A percentile compares a stretch with the other conserved stretches of the same genome.
phyloP scores from a whole-genome alignment of 1,140 invertebrate species.

The Hirudo medicinalis region DNA sequence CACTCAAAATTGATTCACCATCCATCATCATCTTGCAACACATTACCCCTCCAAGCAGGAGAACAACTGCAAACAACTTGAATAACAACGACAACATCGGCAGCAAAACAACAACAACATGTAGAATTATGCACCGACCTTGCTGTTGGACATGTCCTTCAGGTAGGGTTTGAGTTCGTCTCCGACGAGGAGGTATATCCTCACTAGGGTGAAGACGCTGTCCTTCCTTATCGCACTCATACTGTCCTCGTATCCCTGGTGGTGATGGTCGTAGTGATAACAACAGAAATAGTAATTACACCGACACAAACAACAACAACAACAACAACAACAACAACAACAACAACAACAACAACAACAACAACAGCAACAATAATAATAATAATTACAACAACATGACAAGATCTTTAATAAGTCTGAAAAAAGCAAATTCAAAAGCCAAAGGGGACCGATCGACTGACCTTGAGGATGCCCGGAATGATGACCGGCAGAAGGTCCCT shows the following conservation, averaged over 20 bases:
- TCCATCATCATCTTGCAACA: too few relatives aligned
- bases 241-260: conserved; percentile 66
- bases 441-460: conserved; percentile 32
- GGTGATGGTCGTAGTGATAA: not conserved
- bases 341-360: not conserved
- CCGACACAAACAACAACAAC: too few relatives aligned
- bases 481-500: conserved; percentile 55
- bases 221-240: conserved; percentile 82
- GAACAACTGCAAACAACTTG: not conserved
- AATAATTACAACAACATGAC: too few relatives aligned
- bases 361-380: not conserved
- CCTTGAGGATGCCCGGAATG: conserved; percentile 72
- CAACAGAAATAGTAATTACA: not conserved
- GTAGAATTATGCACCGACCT: conserved; percentile 49
- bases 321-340: not conserved
- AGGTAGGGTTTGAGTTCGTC: conserved; percentile 70
- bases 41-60: too few relatives aligned
- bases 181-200: conserved; percentile 69
- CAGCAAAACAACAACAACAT: not conserved
- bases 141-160: conserved; percentile 63
- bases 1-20: too few relatives aligned
- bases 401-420: too few relatives aligned
- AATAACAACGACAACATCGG: not conserved
- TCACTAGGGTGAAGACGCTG: conserved; percentile 87
- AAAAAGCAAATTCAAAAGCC: too few relatives aligned